Evolutionary conservation across 37 sponge, comb jelly and placozoan species (phyloP), one percentile per base, ranked within the genome.

Genomic region (Halisarca cf. caerulea): DNA sequence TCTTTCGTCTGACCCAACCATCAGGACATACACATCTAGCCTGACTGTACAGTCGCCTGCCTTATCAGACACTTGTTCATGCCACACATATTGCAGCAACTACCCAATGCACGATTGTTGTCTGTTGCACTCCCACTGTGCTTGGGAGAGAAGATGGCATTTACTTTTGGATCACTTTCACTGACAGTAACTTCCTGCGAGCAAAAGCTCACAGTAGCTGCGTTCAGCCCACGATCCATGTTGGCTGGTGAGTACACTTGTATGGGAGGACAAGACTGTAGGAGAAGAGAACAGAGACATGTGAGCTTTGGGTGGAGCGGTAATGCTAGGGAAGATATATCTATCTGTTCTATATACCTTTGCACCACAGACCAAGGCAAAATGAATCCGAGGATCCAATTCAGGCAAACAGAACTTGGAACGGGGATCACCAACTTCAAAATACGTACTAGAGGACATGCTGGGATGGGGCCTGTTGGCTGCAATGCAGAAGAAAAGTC

Each of bases 311-410:
- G n/a, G n/a, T n/a, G n/a, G n/a, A n/a, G n/a, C n/a, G n/a, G n/a
- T n/a, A n/a, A n/a, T n/a, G n/a, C n/a, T n/a, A n/a, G n/a, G n/a
- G n/a, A n/a, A n/a, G n/a, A n/a, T n/a, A n/a, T n/a, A n/a, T n/a
- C n/a, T n/a, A n/a, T n/a, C n/a, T n/a, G n/a, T n/a, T 37, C 51
- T 25, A 6, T 47, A 11, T 47, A 95, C 96, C 89, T 90, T 90
- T 4, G 96, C 96, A 75, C 96, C 96, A 92, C 96, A 95, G 32
- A 92, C 93, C 8, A 95, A 88, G 40, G 96, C 91, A 88, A 95
- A 95, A 84, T 95, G 96, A 21, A 95, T 79, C 32, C 96, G 64
- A 9, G 96, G 93, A 54, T 95, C 96, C 66, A 93, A 83, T 32
- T 64, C 61, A 24, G 80, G 40, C 54, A 92, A 14, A 20, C 86